Base-by-base conservation (phyloP, 1,140 invertebrate species). In the Eciton burchellii region DNA sequence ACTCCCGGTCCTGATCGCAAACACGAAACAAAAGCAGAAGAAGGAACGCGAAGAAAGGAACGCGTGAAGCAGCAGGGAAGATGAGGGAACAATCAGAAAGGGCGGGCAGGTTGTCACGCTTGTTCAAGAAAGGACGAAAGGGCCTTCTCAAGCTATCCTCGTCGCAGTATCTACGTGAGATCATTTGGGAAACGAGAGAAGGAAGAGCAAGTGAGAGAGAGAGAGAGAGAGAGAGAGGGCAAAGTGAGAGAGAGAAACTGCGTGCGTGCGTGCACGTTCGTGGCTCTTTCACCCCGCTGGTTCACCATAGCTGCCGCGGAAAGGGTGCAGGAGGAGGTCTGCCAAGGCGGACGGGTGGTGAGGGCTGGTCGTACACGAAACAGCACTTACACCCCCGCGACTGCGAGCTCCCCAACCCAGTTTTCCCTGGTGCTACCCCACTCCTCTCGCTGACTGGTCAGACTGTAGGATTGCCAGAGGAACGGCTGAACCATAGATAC, bases 351-450 rank as follows among this genome's bases (percentile, higher is more conserved):
- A 49, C 41, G 72, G 81, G 83, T 59, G 81, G 76, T 21, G 41
- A n/a, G 77, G 63, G 63, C 60, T 62, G 85, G 77, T 65, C 87
- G 90, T 91, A 93, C 92, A 93, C 90, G 92, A 89, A 93, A 93
- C 89, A 89, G 92, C 92, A 92, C 92, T 93, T 93, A 93, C 88
- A 91, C 88, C 88, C 88, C 86, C 89, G 85, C 85, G 84, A 90
- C 85, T 87, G 82, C 73, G 88, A 86, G 84, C 86, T 89, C 89
- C 89, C 35, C 90, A 82, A 90, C 91, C 90, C 90, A 84, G n/a
- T n/a, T n/a, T n/a, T n/a, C 89, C 63, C 19, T 59, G 66, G 81
- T 84, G 82, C 74, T 85, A 57, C 77, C 83, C 77, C 71, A 89
- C 84, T n/a, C n/a, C 89, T 87, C 90, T 65, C 26, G 74, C 49